Evolutionary conservation across 1,140 invertebrate species (phyloP).

Genomic region (Sitobion miscanthi): DNA sequence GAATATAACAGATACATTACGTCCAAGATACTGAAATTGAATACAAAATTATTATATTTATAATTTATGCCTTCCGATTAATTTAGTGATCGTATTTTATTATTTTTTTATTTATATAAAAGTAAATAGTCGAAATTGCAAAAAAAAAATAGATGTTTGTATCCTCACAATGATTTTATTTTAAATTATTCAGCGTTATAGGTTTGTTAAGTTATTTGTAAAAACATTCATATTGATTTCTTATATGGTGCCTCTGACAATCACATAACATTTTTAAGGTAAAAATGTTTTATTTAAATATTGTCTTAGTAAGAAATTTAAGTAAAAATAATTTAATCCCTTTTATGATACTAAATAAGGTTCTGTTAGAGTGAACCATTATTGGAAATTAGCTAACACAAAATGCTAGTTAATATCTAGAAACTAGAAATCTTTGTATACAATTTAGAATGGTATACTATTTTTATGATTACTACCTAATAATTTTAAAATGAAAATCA

Average conservation of each 20-base stretch:
- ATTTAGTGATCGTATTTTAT: neutral
- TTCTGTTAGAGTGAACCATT: neutral
- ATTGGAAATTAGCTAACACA: neutral
- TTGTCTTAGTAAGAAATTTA: too few species aligned
- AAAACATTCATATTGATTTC: neutral
- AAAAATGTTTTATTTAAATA: neutral
- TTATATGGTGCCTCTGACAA: neutral
- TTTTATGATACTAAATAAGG: neutral
- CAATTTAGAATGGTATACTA: neutral
- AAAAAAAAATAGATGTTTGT: neutral
- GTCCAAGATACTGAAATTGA: conserved; percentile 65
- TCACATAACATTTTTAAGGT: neutral
- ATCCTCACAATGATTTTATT: neutral
- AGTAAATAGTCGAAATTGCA: neutral
- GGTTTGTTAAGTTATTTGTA: neutral
- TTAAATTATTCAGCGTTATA: neutral
- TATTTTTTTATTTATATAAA: neutral
- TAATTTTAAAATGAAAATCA: neutral
- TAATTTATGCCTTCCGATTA: too few species aligned
- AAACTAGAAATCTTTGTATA: neutral
- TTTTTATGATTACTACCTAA: neutral
- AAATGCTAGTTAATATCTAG: neutral
- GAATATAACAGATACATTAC: conserved; percentile 71
- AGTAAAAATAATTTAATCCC: neutral
- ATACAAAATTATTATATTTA: conserved; percentile 27